These are phyloP conservation scores for Microctenopoma lineatum DNA, from an alignment of 2,797 vertebrate species.

Conservation along the genomic window DNA sequence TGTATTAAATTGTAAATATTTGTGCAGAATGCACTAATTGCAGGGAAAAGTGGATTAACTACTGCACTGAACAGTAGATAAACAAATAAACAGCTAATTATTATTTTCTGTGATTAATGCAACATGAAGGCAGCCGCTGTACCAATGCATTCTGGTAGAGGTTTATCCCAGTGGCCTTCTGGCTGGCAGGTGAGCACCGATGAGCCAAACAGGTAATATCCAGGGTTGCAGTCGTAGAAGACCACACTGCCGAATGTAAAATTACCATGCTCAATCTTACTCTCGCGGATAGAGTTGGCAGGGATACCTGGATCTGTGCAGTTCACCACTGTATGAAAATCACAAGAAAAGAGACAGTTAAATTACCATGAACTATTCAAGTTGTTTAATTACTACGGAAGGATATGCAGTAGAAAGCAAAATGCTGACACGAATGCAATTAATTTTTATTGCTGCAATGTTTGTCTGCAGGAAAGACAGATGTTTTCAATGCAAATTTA, in stretches of 20 bases:
- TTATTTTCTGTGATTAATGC: background rate
- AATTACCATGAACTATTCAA: slow-evolving; percentile 31
- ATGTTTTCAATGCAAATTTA: slow-evolving; percentile 30
- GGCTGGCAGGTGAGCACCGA: slow-evolving; percentile 96
- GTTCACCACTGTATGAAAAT: slow-evolving; percentile 89
- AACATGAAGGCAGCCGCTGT: slow-evolving; percentile 54
- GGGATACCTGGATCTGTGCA: slow-evolving; percentile 97
- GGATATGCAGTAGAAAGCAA: background rate
- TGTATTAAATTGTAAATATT: background rate
- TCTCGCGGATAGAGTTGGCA: slow-evolving; percentile 96
- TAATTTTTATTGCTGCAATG: slow-evolving; percentile 29
- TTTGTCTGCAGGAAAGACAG: slow-evolving; percentile 24
- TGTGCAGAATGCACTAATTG: background rate
- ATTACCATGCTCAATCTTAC: slow-evolving; percentile 98
- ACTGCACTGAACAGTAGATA: slow-evolving; percentile 1
- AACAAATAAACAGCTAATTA: background rate
- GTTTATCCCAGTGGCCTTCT: slow-evolving; percentile 96
- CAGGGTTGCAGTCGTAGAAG: slow-evolving; percentile 97
- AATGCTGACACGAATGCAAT: slow-evolving; percentile 36
- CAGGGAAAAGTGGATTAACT: background rate
- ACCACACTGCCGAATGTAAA: slow-evolving; percentile 97
- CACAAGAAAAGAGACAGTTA: slow-evolving; percentile 9
- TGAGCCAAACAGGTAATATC: slow-evolving; percentile 95
- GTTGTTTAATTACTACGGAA: slow-evolving; percentile 25
- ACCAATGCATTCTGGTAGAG: slow-evolving; percentile 97